Base-by-base conservation (phyloP, 1,140 invertebrate species). In the Helicorthomorpha holstii region DNA sequence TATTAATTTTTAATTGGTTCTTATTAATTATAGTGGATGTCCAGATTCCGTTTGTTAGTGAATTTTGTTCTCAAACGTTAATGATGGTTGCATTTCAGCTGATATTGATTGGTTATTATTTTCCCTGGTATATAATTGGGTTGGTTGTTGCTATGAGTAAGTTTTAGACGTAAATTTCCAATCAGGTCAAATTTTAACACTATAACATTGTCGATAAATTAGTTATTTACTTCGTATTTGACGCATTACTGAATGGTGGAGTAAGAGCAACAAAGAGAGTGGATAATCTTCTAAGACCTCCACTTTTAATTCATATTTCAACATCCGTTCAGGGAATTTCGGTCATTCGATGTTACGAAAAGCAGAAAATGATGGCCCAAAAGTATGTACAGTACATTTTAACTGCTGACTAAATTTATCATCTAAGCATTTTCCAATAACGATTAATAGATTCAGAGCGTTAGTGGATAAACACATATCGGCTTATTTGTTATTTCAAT, bases 241-340 rank as follows among this genome's bases (percentile, higher is more conserved):
- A 34, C 16, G 29, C 16, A 16, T 16, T 34, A 16, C 16, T 34
- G 44, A 46, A 46, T 19, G 44, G 19, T 10, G 64, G 64, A 19
- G 59, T 72, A 7, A 56, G 67, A 25, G 66, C 70, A 51, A 60
- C 74, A 24, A 76, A 75, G 57, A 61, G 72, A 46, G 57, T 69
- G 26, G 75, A 76, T 54, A 69, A 72, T 54, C 63, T 69, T 24
- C 65, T 71, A 3, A 68, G 71, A 24, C 72, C 73, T 4, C 74
- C 73, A 3, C 57, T 65, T 10, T 53, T 63, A 12, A 58, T 62
- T 51, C 59, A 62, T 48, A 48, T 64, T 1, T 56, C 61, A 16
- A 61, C 63, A 10, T 57, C 60, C 7, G 58, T 63, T 48, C 55
- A 56, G 12, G 63, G 63, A 10, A 51, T 63, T 2, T 52, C 57